Base-by-base conservation (phyloP, 2,113 vertebrate species). In the Takifugu bimaculatus region DNA sequence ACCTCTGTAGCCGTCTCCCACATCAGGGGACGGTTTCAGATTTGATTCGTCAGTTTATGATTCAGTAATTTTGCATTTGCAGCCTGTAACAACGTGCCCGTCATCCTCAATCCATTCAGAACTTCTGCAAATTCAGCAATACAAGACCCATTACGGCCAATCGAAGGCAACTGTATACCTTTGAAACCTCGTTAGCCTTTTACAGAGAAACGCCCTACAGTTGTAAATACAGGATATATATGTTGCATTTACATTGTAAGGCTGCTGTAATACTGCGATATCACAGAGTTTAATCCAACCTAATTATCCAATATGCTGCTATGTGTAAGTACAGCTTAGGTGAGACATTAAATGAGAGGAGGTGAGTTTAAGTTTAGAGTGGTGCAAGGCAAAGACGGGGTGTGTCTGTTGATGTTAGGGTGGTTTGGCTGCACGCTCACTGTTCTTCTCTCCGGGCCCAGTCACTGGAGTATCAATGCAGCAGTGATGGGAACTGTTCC, bases 401-500 rank as follows among this genome's bases (percentile, higher is more conserved):
- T 70, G 50, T 61, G 6, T 56, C n/a, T 61, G 45, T 51, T 58
- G 51, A 45, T 56, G 66, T 70, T 65, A 57, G 60, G 62, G 50
- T 72, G 72, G 47, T 45, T n/a, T 3, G 63, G 57, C 62, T 85
- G 80, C 50, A 7, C 65, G 57, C 67, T 74, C 69, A 13, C 64
- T 9, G 29, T 75, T 80, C 72, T 77, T 57, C 69, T 78, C 68
- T 77, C 44, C 69, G 55, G 72, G 68, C 79, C 81, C 79, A 81
- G 80, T 80, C 74, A 77, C 79, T 70, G 7, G 62, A 68, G 78
- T 75, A 71, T 73, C 72, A 80, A 75, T 83, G 85, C 85, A 86
- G 82, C 84, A 86, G 74, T 27, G 9, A 60, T 84, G 85, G 85
- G 87, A 88, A 84, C 68, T 68, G 75, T 85, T 87, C 81, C 85